Percentiles rank a stretch among this genome's conserved stretches.
phyloP scores from a whole-genome alignment of 1,140 invertebrate genomes.

The Lepidotrigona ventralis region DNA sequence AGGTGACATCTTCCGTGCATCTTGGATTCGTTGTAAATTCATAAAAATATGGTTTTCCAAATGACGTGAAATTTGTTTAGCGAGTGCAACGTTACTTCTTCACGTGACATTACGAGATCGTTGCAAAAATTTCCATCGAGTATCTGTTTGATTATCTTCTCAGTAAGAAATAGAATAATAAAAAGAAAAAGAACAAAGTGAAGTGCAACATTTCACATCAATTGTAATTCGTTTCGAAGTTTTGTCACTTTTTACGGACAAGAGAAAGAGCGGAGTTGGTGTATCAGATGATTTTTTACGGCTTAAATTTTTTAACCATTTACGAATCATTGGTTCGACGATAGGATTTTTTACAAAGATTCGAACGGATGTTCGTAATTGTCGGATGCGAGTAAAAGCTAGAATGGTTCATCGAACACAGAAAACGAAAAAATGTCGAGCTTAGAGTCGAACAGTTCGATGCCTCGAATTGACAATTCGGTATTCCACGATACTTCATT shows the following conservation, averaged over 20 bases:
- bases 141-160: background rate
- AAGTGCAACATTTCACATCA: background rate
- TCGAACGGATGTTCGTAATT: background rate
- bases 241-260: background rate
- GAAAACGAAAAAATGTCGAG: background rate
- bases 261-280: background rate
- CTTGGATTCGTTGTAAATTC: background rate
- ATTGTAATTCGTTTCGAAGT: background rate
- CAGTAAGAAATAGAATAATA: too few species aligned
- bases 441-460: background rate
- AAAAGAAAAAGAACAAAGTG: too few species aligned
- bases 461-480: background rate
- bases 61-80: background rate
- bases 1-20: background rate
- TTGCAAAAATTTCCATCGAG: background rate
- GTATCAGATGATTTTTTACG: conserved; percentile 9
- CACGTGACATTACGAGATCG: background rate
- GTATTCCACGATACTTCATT: background rate
- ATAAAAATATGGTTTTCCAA: background rate
- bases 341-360: conserved; percentile 15
- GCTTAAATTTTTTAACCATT: conserved; percentile 24
- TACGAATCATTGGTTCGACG: background rate
- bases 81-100: background rate
- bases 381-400: background rate
- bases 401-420: background rate